Base-by-base conservation (phyloP, 64 coral and sea anemone species). In the Dendronephthya gigantea region DNA sequence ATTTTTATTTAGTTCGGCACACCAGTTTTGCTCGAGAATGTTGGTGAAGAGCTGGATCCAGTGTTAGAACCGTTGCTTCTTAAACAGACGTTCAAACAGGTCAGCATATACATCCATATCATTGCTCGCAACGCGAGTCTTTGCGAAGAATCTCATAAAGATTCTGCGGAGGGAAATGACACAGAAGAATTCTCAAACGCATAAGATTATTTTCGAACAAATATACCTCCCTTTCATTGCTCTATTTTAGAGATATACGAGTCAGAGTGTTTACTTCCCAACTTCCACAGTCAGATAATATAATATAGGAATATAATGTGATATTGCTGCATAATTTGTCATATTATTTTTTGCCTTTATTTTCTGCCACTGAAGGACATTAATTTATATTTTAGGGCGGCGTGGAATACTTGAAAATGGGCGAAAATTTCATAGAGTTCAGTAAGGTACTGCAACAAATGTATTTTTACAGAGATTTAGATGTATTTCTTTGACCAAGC, bases 381-480 rank as follows among this genome's bases (percentile, higher is more conserved):
- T 37, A 1, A 70, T 86, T 19, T 2, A 66, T 43, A 65, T 19
- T 72, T 52, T 49, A 97, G 94, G 94, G 94, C n/a, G 94, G 94
- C 38, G 82, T 97, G 19, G 94, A 97, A 68, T 97, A 97, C 55
- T 40, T 97, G 13, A 86, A 91, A 48, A 92, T 97, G 91, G 94
- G 94, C 39, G 94, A 97, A 37, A 92, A 97, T 39, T 82, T 97
- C 6, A 91, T 97, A 7, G 94, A 97, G 43, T 97, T 97, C 47
- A 97, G 94, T 65, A 97, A 93, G 40, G 94, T 96, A 90, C 52
- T 84, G 55, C 23, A 41, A 62, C 49, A 35, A 2, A 45, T 32
- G 10, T 51, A 12, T 79, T 29, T 39, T 17, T 55, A 7, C 7
- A 49, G 41, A 28, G 17, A 15, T 28, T 11, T 45, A 45, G 11